Conservation (phyloP, 2,888 invertebrate genomes). For the Julus scandinavius region DNA sequence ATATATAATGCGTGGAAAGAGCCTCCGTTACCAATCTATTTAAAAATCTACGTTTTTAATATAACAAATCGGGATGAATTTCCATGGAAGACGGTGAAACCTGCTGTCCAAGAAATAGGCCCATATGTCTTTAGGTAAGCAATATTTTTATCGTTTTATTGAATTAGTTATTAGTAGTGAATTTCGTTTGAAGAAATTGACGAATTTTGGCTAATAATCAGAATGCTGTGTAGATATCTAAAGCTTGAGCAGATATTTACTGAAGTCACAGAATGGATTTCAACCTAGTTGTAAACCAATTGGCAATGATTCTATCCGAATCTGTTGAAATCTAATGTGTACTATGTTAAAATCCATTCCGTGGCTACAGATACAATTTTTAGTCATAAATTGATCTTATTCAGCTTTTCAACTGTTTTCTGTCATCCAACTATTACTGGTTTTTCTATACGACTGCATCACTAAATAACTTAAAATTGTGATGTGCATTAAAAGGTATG, state of each 20-base stretch:
- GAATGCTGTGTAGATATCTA: no score
- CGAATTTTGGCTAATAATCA: no score
- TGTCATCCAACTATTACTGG: neutral
- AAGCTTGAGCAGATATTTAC: neutral
- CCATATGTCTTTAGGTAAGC: constrained; percentile 55
- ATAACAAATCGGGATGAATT: constrained; percentile 56
- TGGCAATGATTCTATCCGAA: no score
- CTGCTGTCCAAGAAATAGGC: constrained; percentile 54
- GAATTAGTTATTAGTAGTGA: neutral
- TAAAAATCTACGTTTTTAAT: constrained; percentile 55
- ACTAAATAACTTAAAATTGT: neutral
- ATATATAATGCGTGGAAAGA: constrained; percentile 55
- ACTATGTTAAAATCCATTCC: no score
- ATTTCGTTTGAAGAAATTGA: no score
- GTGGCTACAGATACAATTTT: no score
- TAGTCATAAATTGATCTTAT: no score
- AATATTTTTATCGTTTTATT: neutral
- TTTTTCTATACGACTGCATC: neutral
- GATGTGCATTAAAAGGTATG: neutral
- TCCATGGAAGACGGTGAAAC: constrained; percentile 52
- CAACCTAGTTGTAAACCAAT: no score
- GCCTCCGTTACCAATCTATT: constrained; percentile 54
- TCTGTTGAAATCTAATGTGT: no score
- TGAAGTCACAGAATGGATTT: no score
- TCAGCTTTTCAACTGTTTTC: no score